phyloP scores from a whole-genome alignment of 2,797 vertebrate species.

The Phyllotis vaccarum region DNA sequence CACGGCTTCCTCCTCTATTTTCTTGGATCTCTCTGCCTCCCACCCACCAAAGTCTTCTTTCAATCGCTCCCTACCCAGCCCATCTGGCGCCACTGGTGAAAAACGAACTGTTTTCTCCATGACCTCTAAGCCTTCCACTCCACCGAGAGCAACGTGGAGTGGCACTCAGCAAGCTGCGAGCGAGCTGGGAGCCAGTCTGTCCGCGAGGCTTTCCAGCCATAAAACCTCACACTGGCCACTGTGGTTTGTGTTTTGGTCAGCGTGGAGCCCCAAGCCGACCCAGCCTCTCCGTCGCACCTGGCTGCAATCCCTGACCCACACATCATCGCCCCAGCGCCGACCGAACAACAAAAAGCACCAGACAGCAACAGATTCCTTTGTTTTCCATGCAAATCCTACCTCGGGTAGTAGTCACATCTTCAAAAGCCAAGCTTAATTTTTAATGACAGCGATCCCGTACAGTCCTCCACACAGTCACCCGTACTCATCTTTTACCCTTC shows the following conservation, averaged over 20 bases:
- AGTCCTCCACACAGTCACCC: conserved; percentile 86
- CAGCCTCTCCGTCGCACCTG: conserved; percentile 77
- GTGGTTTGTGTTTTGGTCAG: conserved; percentile 68
- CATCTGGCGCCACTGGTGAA: conserved; percentile 60
- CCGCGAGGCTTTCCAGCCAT: conserved; percentile 82
- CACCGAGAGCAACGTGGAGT: conserved; percentile 75
- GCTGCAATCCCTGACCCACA: conserved; percentile 67
- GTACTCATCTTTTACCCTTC: conserved; percentile 85
- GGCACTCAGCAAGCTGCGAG: conserved; percentile 78
- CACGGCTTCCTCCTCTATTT: conserved; percentile 57
- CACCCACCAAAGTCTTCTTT: conserved; percentile 72
- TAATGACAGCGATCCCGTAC: conserved; percentile 86
- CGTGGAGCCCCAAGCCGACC: conserved; percentile 47
- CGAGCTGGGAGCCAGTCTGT: conserved; percentile 64
- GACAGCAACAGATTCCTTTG: conserved; percentile 89
- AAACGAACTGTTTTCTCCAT: conserved; percentile 82
- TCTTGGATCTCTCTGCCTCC: conserved; percentile 42
- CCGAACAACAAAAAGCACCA: conserved; percentile 67
- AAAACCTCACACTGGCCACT: conserved; percentile 58
- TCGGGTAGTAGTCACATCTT: conserved; percentile 89
- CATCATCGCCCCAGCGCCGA: conserved; percentile 6
- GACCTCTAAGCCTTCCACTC: conserved; percentile 87
- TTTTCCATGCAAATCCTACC: conserved; percentile 90
- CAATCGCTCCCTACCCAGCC: conserved; percentile 61
- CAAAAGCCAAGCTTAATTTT: conserved; percentile 85